Conservation (phyloP, 2,888 invertebrate genomes). For the Dermolepida albohirtum region DNA sequence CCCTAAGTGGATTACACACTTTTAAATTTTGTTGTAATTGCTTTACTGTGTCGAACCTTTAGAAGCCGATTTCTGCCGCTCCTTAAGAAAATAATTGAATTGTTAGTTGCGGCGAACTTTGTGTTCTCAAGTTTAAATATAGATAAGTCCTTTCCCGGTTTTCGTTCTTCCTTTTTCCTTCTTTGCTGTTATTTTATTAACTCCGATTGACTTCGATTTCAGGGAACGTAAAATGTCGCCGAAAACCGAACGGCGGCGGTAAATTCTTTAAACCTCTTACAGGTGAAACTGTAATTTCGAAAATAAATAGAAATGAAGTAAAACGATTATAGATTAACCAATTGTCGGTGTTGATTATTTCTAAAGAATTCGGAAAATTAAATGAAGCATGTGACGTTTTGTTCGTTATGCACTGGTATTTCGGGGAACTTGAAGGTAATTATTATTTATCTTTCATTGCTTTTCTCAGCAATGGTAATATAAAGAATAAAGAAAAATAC, state of each 20-base stretch:
- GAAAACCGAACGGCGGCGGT: background rate
- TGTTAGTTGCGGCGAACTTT: slow-evolving; percentile 46
- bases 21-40: slow-evolving; percentile 61
- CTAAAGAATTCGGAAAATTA: too few relatives aligned
- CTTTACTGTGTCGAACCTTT: slow-evolving; percentile 54
- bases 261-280: slow-evolving; percentile 7
- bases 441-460: too few relatives aligned
- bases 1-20: slow-evolving; percentile 60
- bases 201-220: slow-evolving; percentile 6
- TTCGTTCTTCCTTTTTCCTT: background rate
- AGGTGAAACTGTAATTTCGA: slow-evolving; percentile 6
- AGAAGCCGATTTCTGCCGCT: slow-evolving; percentile 49
- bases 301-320: background rate
- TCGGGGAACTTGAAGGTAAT: too few relatives aligned
- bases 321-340: slow-evolving; percentile 7
- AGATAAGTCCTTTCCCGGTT: slow-evolving; percentile 17
- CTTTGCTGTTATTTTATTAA: slow-evolving; percentile 1
- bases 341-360: background rate
- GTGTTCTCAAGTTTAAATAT: slow-evolving; percentile 45
- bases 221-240: background rate
- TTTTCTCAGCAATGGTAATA: too few relatives aligned
- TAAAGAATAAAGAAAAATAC: too few relatives aligned
- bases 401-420: too few relatives aligned
- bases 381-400: too few relatives aligned
- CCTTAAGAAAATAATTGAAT: slow-evolving; percentile 49